These are phyloP conservation scores for Sesamia nonagrioides DNA, from an alignment of 1,140 invertebrate species.

Conservation along the genomic window DNA sequence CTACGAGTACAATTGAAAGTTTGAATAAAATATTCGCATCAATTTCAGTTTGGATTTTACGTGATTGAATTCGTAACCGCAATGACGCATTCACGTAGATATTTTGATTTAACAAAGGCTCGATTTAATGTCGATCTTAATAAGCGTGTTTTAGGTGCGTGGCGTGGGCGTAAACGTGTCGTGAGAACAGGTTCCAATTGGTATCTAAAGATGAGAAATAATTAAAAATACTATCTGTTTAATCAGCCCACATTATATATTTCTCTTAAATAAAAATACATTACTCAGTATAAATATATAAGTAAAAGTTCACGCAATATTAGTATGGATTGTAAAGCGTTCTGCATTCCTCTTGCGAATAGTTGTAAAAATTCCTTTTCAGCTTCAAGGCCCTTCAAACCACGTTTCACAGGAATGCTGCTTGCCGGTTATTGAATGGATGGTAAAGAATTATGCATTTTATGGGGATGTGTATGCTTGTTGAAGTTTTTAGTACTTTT, in stretches of 20 bases:
- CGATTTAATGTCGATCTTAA: not conserved
- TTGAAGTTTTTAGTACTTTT: too few relatives aligned
- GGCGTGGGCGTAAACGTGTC: constrained; percentile 3
- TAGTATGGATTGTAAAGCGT: too few relatives aligned
- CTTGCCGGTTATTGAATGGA: too few relatives aligned
- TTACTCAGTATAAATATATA: too few relatives aligned
- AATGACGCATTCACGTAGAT: not conserved
- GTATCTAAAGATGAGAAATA: not conserved
- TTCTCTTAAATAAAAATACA: too few relatives aligned
- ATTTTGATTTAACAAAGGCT: constrained; percentile 12
- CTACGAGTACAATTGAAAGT: not conserved
- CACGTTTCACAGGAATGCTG: too few relatives aligned
- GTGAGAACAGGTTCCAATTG: not conserved
- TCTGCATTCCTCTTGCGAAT: too few relatives aligned
- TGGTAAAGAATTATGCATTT: too few relatives aligned
- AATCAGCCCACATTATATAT: not conserved
- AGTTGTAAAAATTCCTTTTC: too few relatives aligned
- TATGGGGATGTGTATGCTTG: too few relatives aligned
- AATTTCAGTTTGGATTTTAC: constrained; percentile 2
- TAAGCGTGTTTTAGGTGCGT: not conserved
- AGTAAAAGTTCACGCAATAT: too few relatives aligned
- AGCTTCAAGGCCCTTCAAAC: too few relatives aligned
- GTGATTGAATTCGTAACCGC: constrained; percentile 31
- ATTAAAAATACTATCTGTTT: not conserved
- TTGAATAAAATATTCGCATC: constrained; percentile 12